These are phyloP conservation scores for Tetrao urogallus DNA, from an alignment of 2,113 vertebrate genomes.

Conservation along the genomic window DNA sequence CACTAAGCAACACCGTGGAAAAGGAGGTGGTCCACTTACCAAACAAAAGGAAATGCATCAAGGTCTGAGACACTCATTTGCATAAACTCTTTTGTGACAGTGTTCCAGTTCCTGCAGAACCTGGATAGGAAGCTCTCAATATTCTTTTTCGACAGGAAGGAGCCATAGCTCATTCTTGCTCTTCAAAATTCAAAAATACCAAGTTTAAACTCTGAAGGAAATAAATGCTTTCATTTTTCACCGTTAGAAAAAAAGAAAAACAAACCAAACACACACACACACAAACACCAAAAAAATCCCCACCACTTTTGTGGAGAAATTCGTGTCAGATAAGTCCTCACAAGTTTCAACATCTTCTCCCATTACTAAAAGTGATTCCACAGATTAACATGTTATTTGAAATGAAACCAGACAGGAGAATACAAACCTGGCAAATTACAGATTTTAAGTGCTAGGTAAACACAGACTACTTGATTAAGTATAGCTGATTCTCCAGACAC, in stretches of 20 bases:
- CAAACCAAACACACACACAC: too few species aligned
- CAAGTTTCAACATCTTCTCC: background rate
- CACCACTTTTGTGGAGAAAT: background rate
- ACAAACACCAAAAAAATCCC: too few species aligned
- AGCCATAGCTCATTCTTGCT: background rate
- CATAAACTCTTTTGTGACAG: background rate
- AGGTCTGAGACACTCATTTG: background rate
- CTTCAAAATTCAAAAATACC: background rate
- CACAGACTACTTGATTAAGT: background rate
- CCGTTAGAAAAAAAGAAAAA: background rate
- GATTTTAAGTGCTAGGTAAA: conserved; percentile 2
- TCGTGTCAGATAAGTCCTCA: background rate
- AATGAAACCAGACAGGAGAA: background rate
- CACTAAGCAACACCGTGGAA: background rate
- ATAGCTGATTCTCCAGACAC: background rate
- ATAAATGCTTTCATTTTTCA: background rate
- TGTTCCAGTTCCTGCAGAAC: background rate
- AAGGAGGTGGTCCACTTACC: background rate
- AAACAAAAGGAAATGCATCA: background rate
- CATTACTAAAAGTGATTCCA: background rate
- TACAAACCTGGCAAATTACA: background rate
- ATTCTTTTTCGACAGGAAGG: background rate
- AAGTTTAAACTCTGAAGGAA: background rate
- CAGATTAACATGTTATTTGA: background rate
- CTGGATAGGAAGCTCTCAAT: background rate